A percentile compares a stretch with the other conserved stretches of the same genome.
Evolutionary conservation across 53 echinoderm and acorn worm species (phyloP).

Genomic region (Glandiceps talaboti): DNA sequence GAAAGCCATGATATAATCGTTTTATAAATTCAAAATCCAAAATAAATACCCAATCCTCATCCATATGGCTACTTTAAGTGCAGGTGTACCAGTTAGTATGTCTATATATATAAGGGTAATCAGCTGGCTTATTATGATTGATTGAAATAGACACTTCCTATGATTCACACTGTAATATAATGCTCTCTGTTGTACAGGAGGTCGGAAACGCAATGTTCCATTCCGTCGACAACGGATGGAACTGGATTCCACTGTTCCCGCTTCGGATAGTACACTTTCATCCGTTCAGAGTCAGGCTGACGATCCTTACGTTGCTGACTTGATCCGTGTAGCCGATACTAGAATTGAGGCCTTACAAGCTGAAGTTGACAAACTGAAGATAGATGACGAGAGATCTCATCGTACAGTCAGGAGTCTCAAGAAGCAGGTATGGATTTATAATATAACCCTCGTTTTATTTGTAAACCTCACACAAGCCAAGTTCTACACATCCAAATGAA

Average conservation of each 20-base stretch:
- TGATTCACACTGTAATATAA: no score
- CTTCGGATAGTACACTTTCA: constrained; percentile 11
- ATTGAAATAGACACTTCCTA: neutral
- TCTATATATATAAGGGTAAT: neutral
- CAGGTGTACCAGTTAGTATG: no score
- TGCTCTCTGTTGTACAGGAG: constrained; percentile 66
- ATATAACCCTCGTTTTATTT: no score
- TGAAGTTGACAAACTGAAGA: constrained; percentile 36
- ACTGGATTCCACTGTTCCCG: constrained; percentile 69
- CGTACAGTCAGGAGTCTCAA: constrained; percentile 58
- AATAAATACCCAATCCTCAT: no score
- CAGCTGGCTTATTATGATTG: no score
- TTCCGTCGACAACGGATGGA: constrained; percentile 96
- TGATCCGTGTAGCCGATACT: constrained; percentile 70
- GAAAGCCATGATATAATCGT: no score
- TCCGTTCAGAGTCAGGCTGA: constrained; percentile 14
- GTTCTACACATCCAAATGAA: no score
- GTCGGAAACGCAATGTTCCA: constrained; percentile 81
- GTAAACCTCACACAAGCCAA: no score
- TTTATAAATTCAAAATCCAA: no score
- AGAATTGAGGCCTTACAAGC: constrained; percentile 48
- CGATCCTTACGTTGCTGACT: constrained; percentile 82
- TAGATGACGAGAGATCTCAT: constrained; percentile 46
- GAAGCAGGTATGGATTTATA: constrained; percentile 61
- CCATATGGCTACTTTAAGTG: no score